Conservation (phyloP, 2,888 invertebrate genomes). For the Crioceris asparagi region DNA sequence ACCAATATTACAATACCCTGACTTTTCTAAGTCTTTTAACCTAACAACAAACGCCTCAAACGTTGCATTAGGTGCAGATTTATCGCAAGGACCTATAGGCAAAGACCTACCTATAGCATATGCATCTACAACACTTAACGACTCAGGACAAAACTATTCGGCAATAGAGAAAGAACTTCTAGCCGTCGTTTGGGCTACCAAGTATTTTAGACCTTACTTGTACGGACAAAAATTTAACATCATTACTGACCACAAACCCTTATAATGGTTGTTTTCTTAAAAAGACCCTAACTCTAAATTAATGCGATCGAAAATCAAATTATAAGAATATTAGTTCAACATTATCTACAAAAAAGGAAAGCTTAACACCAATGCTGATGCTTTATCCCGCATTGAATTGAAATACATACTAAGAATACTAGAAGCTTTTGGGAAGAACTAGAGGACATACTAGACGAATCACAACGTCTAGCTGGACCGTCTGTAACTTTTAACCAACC, state of each 20-base stretch:
- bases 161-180: constrained; percentile 20
- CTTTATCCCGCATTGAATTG: constrained; percentile 10
- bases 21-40: constrained; percentile 19
- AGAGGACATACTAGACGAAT: background rate
- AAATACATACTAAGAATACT: constrained; percentile 1
- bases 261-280: constrained; percentile 9
- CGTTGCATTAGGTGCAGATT: constrained; percentile 18
- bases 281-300: too few species aligned
- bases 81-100: constrained; percentile 17
- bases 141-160: constrained; percentile 10
- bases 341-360: constrained; percentile 11
- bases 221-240: too few species aligned
- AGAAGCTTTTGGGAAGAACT: background rate
- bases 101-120: constrained; percentile 15
- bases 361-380: constrained; percentile 11
- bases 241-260: constrained; percentile 12
- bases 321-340: constrained; percentile 9
- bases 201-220: constrained; percentile 11
- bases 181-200: constrained; percentile 15
- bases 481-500: background rate
- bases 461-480: background rate
- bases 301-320: constrained; percentile 9
- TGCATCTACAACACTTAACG: constrained; percentile 6
- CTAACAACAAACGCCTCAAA: constrained; percentile 21
- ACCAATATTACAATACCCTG: constrained; percentile 19